These are phyloP conservation scores for Diplosoma virens DNA, from an alignment of 23 tunicate genomes.

Conservation along the genomic window DNA sequence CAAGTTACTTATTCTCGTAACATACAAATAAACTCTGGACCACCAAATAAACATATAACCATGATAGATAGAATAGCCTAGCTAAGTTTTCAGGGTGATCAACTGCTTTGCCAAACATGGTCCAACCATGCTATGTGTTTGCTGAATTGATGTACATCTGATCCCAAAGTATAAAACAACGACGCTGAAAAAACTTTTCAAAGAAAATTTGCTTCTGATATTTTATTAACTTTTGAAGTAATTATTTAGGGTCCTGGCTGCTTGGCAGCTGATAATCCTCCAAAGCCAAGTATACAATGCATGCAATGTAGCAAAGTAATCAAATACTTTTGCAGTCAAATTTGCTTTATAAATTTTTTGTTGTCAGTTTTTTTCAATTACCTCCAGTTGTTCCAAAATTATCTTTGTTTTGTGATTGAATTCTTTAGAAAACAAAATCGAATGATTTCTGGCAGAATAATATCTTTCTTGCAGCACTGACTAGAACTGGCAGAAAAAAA, in stretches of 20 bases:
- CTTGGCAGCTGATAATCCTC: slow-evolving; percentile 24
- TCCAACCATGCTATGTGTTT: slow-evolving; percentile 9
- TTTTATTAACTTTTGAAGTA: neutral
- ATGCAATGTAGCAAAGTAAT: slow-evolving; percentile 6
- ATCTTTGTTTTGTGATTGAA: too few relatives aligned
- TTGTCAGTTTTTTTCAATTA: too few relatives aligned
- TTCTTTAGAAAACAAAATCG: too few relatives aligned
- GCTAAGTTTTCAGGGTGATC: slow-evolving; percentile 24
- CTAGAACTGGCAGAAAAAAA: too few relatives aligned
- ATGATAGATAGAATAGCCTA: neutral
- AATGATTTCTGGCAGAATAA: too few relatives aligned
- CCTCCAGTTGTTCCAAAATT: too few relatives aligned
- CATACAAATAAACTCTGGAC: slow-evolving; percentile 12
- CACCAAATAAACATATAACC: slow-evolving; percentile 14
- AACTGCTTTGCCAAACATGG: slow-evolving; percentile 21
- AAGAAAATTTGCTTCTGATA: slow-evolving; percentile 11
- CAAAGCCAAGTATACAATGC: neutral
- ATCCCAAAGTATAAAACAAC: neutral
- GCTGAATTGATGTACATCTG: slow-evolving; percentile 8
- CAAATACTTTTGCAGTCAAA: too few relatives aligned
- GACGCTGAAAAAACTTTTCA: slow-evolving; percentile 5
- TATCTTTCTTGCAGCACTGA: too few relatives aligned
- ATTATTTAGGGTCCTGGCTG: neutral
- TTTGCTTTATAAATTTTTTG: too few relatives aligned
- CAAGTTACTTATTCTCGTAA: too few relatives aligned